phyloP scores from a whole-genome alignment of 2,797 vertebrate species.

The Clarias laeviceps region DNA sequence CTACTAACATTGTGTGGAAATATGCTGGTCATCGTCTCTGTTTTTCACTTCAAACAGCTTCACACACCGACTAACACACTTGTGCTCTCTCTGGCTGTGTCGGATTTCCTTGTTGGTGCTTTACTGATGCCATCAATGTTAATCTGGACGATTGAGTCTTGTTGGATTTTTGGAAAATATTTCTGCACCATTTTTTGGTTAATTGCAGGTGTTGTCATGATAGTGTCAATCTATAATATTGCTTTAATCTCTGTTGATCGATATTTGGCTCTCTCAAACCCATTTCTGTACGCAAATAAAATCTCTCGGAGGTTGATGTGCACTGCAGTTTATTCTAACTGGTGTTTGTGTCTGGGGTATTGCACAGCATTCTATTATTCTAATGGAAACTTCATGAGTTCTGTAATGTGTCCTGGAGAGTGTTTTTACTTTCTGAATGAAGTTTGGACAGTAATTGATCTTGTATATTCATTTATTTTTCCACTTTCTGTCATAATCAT shows the following conservation, averaged over 20 bases:
- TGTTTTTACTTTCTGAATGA: neutral
- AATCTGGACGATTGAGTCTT: constrained; percentile 23
- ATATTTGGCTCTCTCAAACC: constrained; percentile 37
- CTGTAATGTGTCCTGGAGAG: no score
- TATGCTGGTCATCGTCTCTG: no score
- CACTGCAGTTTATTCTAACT: no score
- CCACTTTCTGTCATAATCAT: no score
- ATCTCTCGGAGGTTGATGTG: no score
- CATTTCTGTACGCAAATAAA: constrained; percentile 31
- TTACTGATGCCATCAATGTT: constrained; percentile 34
- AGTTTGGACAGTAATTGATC: neutral
- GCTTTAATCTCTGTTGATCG: constrained; percentile 44
- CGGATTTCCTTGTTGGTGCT: constrained; percentile 11
- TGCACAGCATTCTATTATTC: no score
- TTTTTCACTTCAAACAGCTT: no score
- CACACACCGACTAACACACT: no score
- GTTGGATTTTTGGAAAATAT: constrained; percentile 26
- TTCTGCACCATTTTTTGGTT: constrained; percentile 12
- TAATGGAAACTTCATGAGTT: no score
- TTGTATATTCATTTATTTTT: neutral
- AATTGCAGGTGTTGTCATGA: neutral
- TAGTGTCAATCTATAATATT: constrained; percentile 31
- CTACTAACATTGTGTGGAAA: no score
- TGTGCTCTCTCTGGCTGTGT: constrained; percentile 1
- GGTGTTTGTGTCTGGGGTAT: no score